Evolutionary conservation across 2,797 vertebrate species (phyloP).

Genomic region (Lacerta agilis): DNA sequence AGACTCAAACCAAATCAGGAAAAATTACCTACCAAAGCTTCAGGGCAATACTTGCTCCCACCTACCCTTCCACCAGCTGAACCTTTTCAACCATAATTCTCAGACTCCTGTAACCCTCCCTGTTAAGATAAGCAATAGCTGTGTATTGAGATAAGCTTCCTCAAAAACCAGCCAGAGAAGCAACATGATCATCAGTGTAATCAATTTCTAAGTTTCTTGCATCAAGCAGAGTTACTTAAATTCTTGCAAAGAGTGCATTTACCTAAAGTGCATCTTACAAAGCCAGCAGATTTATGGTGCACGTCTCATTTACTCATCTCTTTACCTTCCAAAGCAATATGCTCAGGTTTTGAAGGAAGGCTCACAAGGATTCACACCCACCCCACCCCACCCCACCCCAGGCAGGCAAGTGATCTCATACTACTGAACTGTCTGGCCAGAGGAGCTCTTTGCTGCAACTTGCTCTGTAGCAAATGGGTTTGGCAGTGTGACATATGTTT

Average conservation of each 20-base stretch:
- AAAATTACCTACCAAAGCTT: neutral
- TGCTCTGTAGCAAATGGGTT: neutral
- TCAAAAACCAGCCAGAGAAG: neutral
- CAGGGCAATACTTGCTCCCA: neutral
- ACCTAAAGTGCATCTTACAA: slow-evolving; percentile 1
- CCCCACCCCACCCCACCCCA: neutral
- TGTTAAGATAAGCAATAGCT: neutral
- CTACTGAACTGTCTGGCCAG: neutral
- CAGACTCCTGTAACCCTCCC: neutral
- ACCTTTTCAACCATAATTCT: neutral
- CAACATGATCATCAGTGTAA: neutral
- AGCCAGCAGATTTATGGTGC: neutral
- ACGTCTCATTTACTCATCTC: neutral
- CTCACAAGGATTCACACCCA: neutral
- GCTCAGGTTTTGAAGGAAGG: neutral
- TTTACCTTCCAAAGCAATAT: neutral
- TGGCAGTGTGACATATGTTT: neutral
- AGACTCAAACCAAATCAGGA: neutral
- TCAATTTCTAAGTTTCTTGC: neutral
- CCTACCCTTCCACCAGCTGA: neutral
- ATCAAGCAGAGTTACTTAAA: neutral
- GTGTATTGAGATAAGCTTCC: neutral
- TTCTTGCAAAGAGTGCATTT: neutral
- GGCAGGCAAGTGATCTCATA: neutral
- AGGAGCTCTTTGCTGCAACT: neutral